Conservation (phyloP, 2,797 vertebrate genomes). For the Alectoris magna region DNA sequence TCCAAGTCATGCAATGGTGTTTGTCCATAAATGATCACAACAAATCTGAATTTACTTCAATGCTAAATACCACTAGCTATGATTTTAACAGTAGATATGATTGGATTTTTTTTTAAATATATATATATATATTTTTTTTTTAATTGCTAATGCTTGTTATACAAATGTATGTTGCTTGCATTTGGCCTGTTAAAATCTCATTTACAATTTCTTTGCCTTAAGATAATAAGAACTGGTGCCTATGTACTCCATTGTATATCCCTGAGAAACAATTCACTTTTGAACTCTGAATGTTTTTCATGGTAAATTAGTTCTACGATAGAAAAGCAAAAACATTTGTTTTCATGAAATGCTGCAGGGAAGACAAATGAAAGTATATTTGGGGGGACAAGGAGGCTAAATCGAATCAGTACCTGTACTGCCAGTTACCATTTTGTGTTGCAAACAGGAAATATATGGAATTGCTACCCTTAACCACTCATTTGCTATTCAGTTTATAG, state of each 20-base stretch:
- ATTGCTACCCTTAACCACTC: not conserved
- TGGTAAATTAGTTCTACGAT: conserved; percentile 55
- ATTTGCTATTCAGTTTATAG: not conserved
- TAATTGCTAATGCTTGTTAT: conserved; percentile 28
- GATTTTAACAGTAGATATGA: not conserved
- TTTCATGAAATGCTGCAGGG: conserved; percentile 40
- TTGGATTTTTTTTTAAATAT: not conserved
- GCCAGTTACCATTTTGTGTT: conserved; percentile 2
- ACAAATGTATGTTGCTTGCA: conserved; percentile 52
- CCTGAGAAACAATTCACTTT: conserved; percentile 65
- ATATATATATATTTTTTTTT: not conserved
- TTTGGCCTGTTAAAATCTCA: conserved; percentile 71
- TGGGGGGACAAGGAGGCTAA: conserved; percentile 8
- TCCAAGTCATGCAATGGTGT: not conserved
- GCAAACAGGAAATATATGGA: not conserved
- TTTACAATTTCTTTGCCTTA: conserved; percentile 67
- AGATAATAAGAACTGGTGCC: conserved; percentile 50
- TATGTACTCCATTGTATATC: conserved; percentile 29
- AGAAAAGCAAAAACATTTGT: conserved; percentile 68
- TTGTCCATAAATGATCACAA: conserved; percentile 9
- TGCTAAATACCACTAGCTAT: not conserved
- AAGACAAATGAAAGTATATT: not conserved
- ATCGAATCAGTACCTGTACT: not conserved
- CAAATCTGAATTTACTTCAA: conserved; percentile 1
- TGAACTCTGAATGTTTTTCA: conserved; percentile 61